Evolutionary conservation across 2,797 vertebrate species (phyloP).

Genomic region (Coccyzus lansbergi): DNA sequence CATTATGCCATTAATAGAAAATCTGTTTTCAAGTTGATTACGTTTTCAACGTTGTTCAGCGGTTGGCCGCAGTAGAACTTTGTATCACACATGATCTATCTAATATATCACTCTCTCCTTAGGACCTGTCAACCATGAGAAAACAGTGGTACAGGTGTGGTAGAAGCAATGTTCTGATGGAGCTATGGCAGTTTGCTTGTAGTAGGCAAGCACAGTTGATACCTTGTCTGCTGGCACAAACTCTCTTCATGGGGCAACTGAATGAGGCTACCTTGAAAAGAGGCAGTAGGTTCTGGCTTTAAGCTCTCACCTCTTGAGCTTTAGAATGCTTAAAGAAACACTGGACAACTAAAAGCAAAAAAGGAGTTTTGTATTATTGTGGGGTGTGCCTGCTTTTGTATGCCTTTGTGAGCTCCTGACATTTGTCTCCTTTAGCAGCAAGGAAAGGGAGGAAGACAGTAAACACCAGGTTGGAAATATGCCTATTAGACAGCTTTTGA

Average conservation of each 20-base stretch:
- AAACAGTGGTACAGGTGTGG: background rate
- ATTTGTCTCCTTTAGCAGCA: background rate
- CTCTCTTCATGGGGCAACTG: background rate
- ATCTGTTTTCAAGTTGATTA: background rate
- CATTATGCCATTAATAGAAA: background rate
- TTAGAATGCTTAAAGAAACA: background rate
- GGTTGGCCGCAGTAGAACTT: background rate
- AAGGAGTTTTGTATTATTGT: background rate
- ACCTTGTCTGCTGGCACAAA: background rate
- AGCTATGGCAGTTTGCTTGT: background rate
- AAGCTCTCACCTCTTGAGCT: background rate
- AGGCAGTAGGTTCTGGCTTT: background rate
- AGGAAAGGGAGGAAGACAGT: background rate
- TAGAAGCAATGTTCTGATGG: background rate
- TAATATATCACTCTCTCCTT: background rate
- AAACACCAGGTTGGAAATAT: background rate
- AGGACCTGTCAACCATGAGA: background rate
- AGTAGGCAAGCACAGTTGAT: background rate
- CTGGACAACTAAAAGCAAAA: background rate
- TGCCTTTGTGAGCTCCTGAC: background rate
- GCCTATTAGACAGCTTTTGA: background rate
- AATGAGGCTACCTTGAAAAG: conserved; percentile 2
- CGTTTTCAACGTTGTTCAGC: background rate
- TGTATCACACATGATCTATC: background rate
- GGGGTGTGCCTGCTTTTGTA: background rate